These are phyloP conservation scores for Hirudinaria manillensis DNA, from an alignment of 2,888 invertebrate genomes.

Conservation along the genomic window DNA sequence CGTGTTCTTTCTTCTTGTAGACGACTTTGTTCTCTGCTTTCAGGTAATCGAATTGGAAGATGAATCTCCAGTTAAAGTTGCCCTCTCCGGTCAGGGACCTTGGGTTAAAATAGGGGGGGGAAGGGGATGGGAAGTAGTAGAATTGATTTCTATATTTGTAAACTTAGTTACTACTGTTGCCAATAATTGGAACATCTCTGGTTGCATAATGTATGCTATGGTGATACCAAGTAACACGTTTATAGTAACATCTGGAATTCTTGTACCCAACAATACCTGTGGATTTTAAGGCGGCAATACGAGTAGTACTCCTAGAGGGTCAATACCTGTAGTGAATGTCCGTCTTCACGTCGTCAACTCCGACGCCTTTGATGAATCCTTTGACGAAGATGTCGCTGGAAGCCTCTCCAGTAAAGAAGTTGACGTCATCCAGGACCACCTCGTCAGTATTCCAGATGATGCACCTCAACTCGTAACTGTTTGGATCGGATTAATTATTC, in stretches of 20 bases:
- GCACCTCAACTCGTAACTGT: conserved; percentile 69
- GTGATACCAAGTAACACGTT: no score
- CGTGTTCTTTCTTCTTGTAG: conserved; percentile 25
- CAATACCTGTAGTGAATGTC: conserved; percentile 46
- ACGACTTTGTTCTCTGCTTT: conserved; percentile 32
- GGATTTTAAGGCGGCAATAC: no score
- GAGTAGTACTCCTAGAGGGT: no score
- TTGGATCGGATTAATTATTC: neutral
- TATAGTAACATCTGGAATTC: no score
- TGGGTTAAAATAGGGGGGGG: neutral
- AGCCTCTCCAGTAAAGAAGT: conserved; percentile 76
- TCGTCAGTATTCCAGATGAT: conserved; percentile 86
- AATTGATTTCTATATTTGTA: no score
- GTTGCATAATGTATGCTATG: no score
- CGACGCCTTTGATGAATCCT: conserved; percentile 56
- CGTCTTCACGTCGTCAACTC: conserved; percentile 42
- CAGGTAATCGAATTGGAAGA: conserved; percentile 31
- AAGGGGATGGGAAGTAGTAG: no score
- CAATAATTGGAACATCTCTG: no score
- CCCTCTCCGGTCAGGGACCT: conserved; percentile 34
- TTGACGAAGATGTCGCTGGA: conserved; percentile 88
- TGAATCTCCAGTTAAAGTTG: conserved; percentile 33
- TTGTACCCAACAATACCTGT: no score
- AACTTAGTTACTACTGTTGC: no score
- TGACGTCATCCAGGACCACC: conserved; percentile 78